These are phyloP conservation scores for Agrochola lychnidis DNA, from an alignment of 2,888 invertebrate genomes.

Conservation along the genomic window DNA sequence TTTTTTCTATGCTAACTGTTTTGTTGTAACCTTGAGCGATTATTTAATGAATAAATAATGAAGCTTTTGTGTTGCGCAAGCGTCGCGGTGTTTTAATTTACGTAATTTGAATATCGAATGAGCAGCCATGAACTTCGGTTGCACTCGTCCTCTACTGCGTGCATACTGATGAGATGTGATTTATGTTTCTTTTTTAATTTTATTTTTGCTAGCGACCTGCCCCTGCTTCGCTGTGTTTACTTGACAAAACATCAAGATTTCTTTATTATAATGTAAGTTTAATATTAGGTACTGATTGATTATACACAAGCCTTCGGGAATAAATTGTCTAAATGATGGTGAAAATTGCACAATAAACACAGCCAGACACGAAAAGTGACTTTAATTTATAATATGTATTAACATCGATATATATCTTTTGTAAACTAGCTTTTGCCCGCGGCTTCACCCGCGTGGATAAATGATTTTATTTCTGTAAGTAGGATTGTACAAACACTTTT, in stretches of 20 bases:
- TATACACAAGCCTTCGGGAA: not conserved
- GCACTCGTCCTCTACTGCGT: slow-evolving; percentile 36
- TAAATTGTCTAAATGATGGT: not conserved
- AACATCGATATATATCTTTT: too few relatives aligned
- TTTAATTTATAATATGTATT: too few relatives aligned
- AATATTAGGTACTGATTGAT: not conserved
- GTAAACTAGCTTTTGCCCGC: too few relatives aligned
- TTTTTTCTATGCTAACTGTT: slow-evolving; percentile 39
- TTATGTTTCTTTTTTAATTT: not conserved
- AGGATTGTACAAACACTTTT: too few relatives aligned
- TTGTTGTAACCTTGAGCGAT: slow-evolving; percentile 39
- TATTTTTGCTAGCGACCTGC: not conserved
- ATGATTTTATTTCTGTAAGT: too few relatives aligned
- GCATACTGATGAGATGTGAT: slow-evolving; percentile 35
- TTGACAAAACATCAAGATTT: not conserved
- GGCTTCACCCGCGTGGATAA: too few relatives aligned
- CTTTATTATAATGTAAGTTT: not conserved
- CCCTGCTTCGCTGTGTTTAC: not conserved
- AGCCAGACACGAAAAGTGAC: not conserved
- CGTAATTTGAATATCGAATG: slow-evolving; percentile 57
- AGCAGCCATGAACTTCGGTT: slow-evolving; percentile 59
- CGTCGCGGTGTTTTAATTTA: slow-evolving; percentile 44
- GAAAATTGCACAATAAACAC: too few relatives aligned
- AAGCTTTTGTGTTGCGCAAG: slow-evolving; percentile 49
- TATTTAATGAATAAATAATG: slow-evolving; percentile 46